A percentile compares a stretch with the other conserved stretches of the same genome.
Conservation (phyloP, 2,888 invertebrate species). For the Lasioglossum malachurum region DNA sequence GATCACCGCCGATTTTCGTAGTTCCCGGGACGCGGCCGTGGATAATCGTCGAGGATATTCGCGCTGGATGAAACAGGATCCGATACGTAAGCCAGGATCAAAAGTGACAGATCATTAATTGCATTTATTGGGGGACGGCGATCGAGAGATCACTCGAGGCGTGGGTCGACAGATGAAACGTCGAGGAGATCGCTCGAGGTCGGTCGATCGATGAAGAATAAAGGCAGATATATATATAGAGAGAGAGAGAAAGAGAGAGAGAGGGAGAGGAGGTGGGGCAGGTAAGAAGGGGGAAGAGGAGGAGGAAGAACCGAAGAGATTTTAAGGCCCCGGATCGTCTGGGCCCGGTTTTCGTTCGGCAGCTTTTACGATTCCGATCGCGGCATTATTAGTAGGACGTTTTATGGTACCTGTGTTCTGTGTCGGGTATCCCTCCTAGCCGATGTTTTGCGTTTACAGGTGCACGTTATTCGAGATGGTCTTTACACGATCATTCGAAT, state of each 20-base stretch:
- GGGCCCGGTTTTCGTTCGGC: constrained; percentile 67
- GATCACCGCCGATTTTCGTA: constrained; percentile 21
- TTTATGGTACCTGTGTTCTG: constrained; percentile 72
- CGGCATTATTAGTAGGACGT: constrained; percentile 81
- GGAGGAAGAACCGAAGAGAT: constrained; percentile 9
- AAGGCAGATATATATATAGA: constrained; percentile 22
- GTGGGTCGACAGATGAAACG: constrained; percentile 70
- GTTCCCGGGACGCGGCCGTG: not conserved
- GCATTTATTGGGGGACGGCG: constrained; percentile 69
- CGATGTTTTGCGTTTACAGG: constrained; percentile 67
- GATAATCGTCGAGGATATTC: constrained; percentile 4
- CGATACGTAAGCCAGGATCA: constrained; percentile 75
- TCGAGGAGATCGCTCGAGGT: constrained; percentile 67
- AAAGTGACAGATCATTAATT: constrained; percentile 78
- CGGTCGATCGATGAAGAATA: constrained; percentile 45
- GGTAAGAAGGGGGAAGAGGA: constrained; percentile 6
- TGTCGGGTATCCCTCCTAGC: constrained; percentile 37
- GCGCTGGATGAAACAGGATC: constrained; percentile 52
- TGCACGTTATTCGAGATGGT: constrained; percentile 60
- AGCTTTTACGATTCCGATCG: constrained; percentile 82
- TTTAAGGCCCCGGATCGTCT: constrained; percentile 57
- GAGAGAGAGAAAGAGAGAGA: constrained; percentile 20
- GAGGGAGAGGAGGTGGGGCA: constrained; percentile 15
- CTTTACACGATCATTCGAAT: constrained; percentile 72
- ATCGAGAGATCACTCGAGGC: constrained; percentile 64